Percentiles rank a stretch among this genome's conserved stretches.
phyloP scores from a whole-genome alignment of 37 sponge, comb jelly and placozoan genomes.

The Aphrocallistes beatrix region DNA sequence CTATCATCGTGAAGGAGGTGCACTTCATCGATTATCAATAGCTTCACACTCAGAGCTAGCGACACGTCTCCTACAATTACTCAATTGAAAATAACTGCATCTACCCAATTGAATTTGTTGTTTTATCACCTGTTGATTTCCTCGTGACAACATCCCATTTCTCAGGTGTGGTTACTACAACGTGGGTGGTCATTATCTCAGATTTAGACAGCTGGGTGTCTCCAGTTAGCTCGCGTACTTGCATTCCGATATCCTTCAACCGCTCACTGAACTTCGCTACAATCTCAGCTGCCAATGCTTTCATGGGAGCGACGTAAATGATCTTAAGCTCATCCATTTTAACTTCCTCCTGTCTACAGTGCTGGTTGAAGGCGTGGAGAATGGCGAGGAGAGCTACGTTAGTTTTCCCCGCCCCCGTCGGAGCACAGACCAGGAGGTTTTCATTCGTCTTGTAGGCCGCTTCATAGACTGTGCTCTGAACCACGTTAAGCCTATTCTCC shows the following conservation, averaged over 20 bases:
- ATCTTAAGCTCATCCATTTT: conserved; percentile 90
- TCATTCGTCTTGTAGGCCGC: conserved; percentile 82
- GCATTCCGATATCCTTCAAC: conserved; percentile 66
- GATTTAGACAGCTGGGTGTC: conserved; percentile 95
- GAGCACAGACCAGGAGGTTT: conserved; percentile 89
- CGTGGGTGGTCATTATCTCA: conserved; percentile 86
- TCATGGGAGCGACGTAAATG: conserved; percentile 97
- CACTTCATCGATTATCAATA: conserved; percentile 94
- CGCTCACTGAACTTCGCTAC: conserved; percentile 69
- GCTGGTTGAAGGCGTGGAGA: conserved; percentile 51
- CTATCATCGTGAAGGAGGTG: conserved; percentile 94
- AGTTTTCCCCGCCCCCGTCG: conserved; percentile 98
- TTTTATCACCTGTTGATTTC: conserved; percentile 45
- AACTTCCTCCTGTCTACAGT: conserved; percentile 46
- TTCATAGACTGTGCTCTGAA: conserved; percentile 77
- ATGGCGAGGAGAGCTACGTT: conserved; percentile 94
- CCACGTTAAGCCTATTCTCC: conserved; percentile 73
- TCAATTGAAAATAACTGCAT: not conserved
- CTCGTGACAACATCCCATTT: conserved; percentile 99
- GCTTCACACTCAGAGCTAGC: conserved; percentile 72
- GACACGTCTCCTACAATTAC: conserved; percentile 58
- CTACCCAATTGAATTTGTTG: not conserved
- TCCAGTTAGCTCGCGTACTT: conserved; percentile 89
- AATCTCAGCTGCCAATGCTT: conserved; percentile 96
- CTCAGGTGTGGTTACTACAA: conserved; percentile 96